Conservation (phyloP, 2,888 invertebrate species). For the Drosophila limbata region DNA sequence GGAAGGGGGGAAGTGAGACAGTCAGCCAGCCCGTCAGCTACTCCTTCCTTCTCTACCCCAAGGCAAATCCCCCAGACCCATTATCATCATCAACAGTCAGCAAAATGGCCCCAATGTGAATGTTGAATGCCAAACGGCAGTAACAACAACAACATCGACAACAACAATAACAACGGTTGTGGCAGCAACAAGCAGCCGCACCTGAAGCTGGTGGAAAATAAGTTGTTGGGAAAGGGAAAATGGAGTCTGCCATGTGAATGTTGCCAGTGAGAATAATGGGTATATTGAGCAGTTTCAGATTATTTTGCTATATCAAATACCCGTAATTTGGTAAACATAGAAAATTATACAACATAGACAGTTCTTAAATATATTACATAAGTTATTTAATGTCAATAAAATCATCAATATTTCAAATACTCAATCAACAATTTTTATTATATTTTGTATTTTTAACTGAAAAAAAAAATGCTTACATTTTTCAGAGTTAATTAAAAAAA, state of each 20-base stretch:
- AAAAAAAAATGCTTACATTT: too few species aligned
- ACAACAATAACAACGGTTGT: slow-evolving; percentile 21
- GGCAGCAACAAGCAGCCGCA: slow-evolving; percentile 72
- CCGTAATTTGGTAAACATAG: neutral
- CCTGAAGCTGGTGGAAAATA: slow-evolving; percentile 66
- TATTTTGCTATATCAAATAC: neutral
- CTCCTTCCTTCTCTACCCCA: neutral
- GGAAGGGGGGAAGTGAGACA: neutral
- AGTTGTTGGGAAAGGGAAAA: slow-evolving; percentile 17
- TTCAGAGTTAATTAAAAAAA: too few species aligned
- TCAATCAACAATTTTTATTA: too few species aligned
- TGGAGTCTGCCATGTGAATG: slow-evolving; percentile 31
- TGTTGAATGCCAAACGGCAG: slow-evolving; percentile 53
- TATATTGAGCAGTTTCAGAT: slow-evolving; percentile 39
- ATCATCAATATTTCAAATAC: too few species aligned
- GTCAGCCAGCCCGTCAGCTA: slow-evolving; percentile 24
- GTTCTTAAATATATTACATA: too few species aligned
- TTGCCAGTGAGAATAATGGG: slow-evolving; percentile 36
- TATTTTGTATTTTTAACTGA: too few species aligned
- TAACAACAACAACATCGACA: slow-evolving; percentile 30
- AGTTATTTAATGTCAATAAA: too few species aligned
- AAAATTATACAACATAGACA: too few species aligned
- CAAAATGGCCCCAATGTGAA: slow-evolving; percentile 72
- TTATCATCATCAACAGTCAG: slow-evolving; percentile 80
- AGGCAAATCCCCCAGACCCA: slow-evolving; percentile 65